Base-by-base conservation (phyloP, 2,797 vertebrate genomes). In the Enteromius mattozi region DNA sequence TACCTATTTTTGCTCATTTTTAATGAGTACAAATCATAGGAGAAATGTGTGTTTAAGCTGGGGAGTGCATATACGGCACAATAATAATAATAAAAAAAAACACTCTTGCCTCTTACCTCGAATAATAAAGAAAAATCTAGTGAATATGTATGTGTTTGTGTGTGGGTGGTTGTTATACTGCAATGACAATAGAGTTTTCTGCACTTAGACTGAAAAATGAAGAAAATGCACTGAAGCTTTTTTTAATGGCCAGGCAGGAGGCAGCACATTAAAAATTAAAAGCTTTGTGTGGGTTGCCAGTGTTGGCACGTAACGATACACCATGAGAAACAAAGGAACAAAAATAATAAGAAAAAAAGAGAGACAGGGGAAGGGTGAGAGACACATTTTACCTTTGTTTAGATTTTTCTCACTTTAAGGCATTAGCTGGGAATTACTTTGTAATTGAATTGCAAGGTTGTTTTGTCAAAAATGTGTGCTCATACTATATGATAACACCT, bases 241-340 rank as follows among this genome's bases (percentile, higher is more conserved):
- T 86, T 89, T 86, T 79, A 86, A 59, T 79, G 37, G 86, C 80
- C 65, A 47, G 82, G 72, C 84, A 78, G 76, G 84, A 90, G 84
- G 85, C 80, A 85, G n/a, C 2, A 8, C 85, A 91, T 92, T 90
- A 90, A 92, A 91, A 90, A 93, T 90, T 80, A 87, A 88, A 88
- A 87, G 42, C 81, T 74, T 82, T 83, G 84, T 80, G 85, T 86
- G 80, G 80, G 86, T 69, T 89, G 87, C 80, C 70, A 87, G 79
- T 71, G 86, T 90, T 89, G 74, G 72, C 80, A 81, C 56, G 85
- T 75, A 86, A 86, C 21, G 51, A 75, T 76, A 78, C 81, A 21
- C 47, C 47, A 78, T 24, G 45, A 63, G 12, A 84, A 78, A 80
- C 61, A 79, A 61, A 54, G 14, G 71, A 86, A 10, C 21, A 27